Base-by-base conservation (phyloP, 2,797 vertebrate genomes). In the Prunella strophiata region DNA sequence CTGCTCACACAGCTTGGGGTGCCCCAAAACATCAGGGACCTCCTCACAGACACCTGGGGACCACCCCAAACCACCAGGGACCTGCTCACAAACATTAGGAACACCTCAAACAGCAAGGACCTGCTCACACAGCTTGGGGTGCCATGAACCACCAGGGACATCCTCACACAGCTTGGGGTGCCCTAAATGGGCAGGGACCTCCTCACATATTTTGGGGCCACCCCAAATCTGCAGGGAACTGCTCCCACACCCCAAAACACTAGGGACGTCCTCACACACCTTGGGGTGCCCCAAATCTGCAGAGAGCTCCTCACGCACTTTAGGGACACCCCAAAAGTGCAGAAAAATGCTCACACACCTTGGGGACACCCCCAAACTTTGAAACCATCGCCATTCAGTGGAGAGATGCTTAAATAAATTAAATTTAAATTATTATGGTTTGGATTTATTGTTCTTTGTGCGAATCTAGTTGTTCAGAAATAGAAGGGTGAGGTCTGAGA, bases 261-360 rank as follows among this genome's bases (percentile, higher is more conserved):
- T 19, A 43, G 43, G 43, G 43, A 43, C 43, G 6, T 42, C 13
- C 15, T 42, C 40, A 42, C 40, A 42, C 13, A 42, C 14, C 40
- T 42, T 22, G 32, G 21, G 32, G 21, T 34, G 10, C 10, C 25
- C 25, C 48, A 50, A 17, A 48, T 5, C 5, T 2, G 2, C 42
- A 48, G 13, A 3, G 54, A 30, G 2, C 4, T 16, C 1, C 9
- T 23, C 15, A 11, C 25, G n/a, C 5, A 9, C 3, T 3, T 30
- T 13, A 9, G 40, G n/a, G n/a, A 1, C 20, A 13, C 4, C 55
- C 55, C 22, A 36, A 26, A 58, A 17, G 5, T 25, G 47, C 47
- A 48, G 47, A 48, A 48, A 48, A 15, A 22, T 26, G 7, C 16
- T 58, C 16, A 26, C 34, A 36, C n/a, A 9, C 16, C 16, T 20